Base-by-base conservation (phyloP, 2,888 invertebrate genomes). In the Piscicola geometra region DNA sequence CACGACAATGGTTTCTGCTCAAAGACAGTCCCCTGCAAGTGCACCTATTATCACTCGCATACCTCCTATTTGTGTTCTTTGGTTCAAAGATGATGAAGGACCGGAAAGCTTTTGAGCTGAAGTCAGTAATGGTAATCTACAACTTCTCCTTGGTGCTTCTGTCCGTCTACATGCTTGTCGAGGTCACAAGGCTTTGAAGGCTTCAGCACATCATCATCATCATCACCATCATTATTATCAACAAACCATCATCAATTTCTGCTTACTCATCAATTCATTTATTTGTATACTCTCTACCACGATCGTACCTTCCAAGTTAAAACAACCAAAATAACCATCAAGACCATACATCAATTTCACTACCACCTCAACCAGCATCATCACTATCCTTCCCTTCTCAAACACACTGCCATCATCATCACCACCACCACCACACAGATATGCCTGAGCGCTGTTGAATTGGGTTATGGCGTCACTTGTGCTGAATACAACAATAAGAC, bases 21-120 rank as follows among this genome's bases (percentile, higher is more conserved):
- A 80, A 80, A 28, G 80, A 82, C 64, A 81, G 80, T 28, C 85
- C 85, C 1, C 78, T 82, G 1, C 82, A 83, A 36, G 83, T 84
- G 36, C 82, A 83, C 82, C 75, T 81, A 21, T 79, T 85, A 18
- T 82, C 84, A 50, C 77, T 78, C 0, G 35, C 78, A 36, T 85
- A 85, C 78, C 76, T 83, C 15, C 47, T 78, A 9, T 81, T 82
- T 77, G 93, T 93, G 18, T 90, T 90, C 89, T 86, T 89, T 30
- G 93, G 93, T 1, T 94, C 94, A 56, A 91, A 89, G 83, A 81
- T 91, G 50, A 93, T 94, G 94, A 89, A 88, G 83, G 88, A 90
- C 79, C 88, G 91, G 77, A 88, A 89, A 83, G 91, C 94, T 0
- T 90, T 92, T 82, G 88, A 90, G 80, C 86, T 95, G 69, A 90